phyloP scores from a whole-genome alignment of 2,797 vertebrate species.

The Orientallactaga sibirica region DNA sequence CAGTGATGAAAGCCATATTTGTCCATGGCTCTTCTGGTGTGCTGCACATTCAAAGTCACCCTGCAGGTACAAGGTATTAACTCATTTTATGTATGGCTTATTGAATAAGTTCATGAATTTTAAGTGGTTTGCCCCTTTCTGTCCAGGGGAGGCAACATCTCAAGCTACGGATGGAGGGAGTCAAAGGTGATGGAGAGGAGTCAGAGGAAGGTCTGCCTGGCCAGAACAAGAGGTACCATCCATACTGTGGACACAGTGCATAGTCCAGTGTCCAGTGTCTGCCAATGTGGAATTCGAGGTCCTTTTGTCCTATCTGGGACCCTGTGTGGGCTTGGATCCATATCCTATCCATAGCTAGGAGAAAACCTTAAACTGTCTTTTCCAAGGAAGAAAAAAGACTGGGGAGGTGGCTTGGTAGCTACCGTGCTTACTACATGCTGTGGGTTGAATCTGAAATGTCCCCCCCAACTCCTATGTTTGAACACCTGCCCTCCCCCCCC shows the following conservation, averaged over 20 bases:
- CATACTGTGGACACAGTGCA: rapidly evolving
- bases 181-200: neutral
- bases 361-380: neutral
- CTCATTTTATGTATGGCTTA: neutral
- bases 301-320: neutral
- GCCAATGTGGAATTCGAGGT: too few species aligned
- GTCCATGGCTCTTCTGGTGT: neutral
- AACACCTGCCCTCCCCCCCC: too few species aligned
- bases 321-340: neutral
- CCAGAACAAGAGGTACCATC: neutral
- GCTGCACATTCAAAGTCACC: neutral
- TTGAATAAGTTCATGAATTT: neutral
- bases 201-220: neutral
- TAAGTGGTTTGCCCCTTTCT: neutral
- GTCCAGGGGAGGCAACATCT: neutral
- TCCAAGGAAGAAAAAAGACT: neutral
- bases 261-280: neutral
- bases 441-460: too few species aligned
- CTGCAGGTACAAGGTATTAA: slow-evolving; percentile 16
- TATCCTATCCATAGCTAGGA: neutral
- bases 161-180: neutral
- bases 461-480: too few species aligned
- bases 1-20: slow-evolving; percentile 15
- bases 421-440: too few species aligned
- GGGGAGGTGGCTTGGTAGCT: too few species aligned